Evolutionary conservation across 2,113 vertebrate species (phyloP).

Genomic region (Hoplias malabaricus): DNA sequence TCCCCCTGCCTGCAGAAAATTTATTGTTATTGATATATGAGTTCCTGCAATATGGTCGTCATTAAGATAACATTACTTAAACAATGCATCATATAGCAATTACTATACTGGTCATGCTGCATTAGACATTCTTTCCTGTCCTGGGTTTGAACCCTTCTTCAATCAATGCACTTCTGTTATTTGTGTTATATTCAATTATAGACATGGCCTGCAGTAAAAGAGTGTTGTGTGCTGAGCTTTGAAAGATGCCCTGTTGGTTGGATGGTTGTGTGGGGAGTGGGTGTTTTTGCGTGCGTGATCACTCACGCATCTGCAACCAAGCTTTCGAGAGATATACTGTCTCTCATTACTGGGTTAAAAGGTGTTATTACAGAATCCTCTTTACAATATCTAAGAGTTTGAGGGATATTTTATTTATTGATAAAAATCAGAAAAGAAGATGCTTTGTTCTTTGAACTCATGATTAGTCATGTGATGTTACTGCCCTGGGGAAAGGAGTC

Average conservation of each 20-base stretch:
- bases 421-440: not conserved
- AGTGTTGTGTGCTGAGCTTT: not conserved
- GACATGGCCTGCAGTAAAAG: not conserved
- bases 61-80: no score
- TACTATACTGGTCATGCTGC: no score
- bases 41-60: no score
- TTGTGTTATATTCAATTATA: not conserved
- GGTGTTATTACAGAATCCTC: not conserved
- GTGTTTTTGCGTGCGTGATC: not conserved
- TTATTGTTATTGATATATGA: no score
- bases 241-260: conserved; percentile 5
- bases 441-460: not conserved
- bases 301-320: not conserved
- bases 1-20: no score
- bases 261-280: not conserved
- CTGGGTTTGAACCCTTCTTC: no score
- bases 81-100: no score
- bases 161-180: no score
- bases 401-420: not conserved
- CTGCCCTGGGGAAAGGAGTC: not conserved
- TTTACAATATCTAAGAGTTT: not conserved
- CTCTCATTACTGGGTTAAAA: not conserved
- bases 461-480: not conserved
- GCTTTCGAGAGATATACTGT: not conserved
- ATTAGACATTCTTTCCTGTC: no score